Conservation (phyloP, 2,113 vertebrate species). For the Melanostigma gelatinosum region DNA sequence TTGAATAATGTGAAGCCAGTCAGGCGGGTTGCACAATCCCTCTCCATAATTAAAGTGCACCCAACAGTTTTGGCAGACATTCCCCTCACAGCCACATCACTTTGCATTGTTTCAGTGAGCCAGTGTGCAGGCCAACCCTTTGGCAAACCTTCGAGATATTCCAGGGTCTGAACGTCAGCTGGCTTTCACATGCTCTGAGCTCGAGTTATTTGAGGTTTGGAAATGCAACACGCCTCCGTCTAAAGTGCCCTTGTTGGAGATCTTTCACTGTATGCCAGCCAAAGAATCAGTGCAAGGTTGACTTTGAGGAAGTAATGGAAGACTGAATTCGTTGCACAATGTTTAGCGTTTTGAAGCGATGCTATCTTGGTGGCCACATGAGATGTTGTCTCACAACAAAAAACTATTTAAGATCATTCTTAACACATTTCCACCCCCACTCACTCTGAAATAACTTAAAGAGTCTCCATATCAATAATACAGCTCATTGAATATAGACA, state of each 20-base stretch:
- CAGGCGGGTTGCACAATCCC: slow-evolving; percentile 70
- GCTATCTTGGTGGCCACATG: background rate
- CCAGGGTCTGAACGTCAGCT: slow-evolving; percentile 53
- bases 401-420: background rate
- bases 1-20: slow-evolving; percentile 74
- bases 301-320: slow-evolving; percentile 22
- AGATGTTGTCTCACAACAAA: slow-evolving; percentile 6
- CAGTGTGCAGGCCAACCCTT: slow-evolving; percentile 19
- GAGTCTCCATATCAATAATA: slow-evolving; percentile 1
- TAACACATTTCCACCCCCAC: slow-evolving; percentile 4
- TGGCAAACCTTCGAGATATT: slow-evolving; percentile 41
- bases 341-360: slow-evolving; percentile 3
- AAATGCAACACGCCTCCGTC: slow-evolving; percentile 27
- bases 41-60: slow-evolving; percentile 77
- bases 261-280: slow-evolving; percentile 11
- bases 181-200: slow-evolving; percentile 37
- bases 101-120: slow-evolving; percentile 52
- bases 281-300: background rate
- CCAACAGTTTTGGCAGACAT: slow-evolving; percentile 67
- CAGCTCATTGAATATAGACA: background rate
- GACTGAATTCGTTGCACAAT: background rate
- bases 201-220: slow-evolving; percentile 41
- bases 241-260: slow-evolving; percentile 27
- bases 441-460: slow-evolving; percentile 7
- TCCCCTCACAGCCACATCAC: slow-evolving; percentile 54